phyloP scores from a whole-genome alignment of 2,888 invertebrate genomes.

The Drosophila pegasa region DNA sequence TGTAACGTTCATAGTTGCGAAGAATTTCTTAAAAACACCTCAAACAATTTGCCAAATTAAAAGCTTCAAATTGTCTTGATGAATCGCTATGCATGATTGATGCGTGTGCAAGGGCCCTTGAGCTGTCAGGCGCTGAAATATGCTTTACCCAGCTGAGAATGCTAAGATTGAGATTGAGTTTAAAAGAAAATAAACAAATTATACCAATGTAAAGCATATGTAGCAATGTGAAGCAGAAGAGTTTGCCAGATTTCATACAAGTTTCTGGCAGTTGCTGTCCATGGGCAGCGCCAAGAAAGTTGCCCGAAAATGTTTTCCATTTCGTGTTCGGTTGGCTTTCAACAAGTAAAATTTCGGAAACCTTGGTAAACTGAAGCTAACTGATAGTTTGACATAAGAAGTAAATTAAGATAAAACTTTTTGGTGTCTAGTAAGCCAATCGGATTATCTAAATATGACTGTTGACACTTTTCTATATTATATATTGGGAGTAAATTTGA shows the following conservation, averaged over 20 bases:
- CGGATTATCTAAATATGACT: neutral
- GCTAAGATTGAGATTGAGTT: neutral
- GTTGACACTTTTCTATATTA: neutral
- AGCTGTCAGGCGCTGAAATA: slow-evolving; percentile 9
- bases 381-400: neutral
- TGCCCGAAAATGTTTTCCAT: neutral
- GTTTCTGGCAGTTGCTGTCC: neutral
- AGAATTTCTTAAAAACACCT: slow-evolving; percentile 32
- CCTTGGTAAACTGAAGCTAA: neutral
- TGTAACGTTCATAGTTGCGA: slow-evolving; percentile 26
- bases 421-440: no score
- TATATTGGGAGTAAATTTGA: neutral
- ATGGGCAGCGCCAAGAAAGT: neutral
- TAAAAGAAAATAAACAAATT: slow-evolving; percentile 2
- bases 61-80: slow-evolving; percentile 56
- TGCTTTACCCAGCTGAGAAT: neutral
- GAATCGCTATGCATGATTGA: slow-evolving; percentile 57
- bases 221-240: no score
- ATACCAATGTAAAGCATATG: neutral
- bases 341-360: neutral
- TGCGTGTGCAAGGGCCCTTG: slow-evolving; percentile 20
- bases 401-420: neutral
- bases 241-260: neutral
- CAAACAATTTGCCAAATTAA: slow-evolving; percentile 60
- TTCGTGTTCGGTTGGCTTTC: neutral